Percentiles rank a stretch among this genome's conserved stretches.
Evolutionary conservation across 2,797 vertebrate genomes (phyloP).

Genomic region (Euphonia xanthogaster): DNA sequence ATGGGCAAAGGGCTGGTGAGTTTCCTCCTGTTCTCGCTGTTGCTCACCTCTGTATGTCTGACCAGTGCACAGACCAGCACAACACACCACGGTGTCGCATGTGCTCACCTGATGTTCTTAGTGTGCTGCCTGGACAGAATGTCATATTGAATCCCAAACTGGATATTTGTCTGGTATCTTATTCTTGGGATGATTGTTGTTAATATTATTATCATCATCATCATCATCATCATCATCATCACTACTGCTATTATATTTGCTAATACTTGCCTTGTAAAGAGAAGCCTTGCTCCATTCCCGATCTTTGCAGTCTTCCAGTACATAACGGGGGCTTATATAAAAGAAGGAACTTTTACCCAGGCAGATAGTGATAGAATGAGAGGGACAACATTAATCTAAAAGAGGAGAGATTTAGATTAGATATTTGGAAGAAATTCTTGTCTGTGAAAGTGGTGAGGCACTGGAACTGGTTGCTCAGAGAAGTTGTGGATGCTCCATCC

Average conservation of each 20-base stretch:
- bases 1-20: neutral
- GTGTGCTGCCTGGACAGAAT: neutral
- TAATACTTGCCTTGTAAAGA: neutral
- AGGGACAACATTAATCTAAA: neutral
- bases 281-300: neutral
- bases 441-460: neutral
- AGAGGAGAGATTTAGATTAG: neutral
- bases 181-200: neutral
- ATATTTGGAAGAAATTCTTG: neutral
- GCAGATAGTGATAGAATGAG: neutral
- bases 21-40: neutral
- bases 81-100: neutral
- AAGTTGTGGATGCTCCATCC: neutral
- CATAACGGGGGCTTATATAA: neutral
- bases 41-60: neutral
- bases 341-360: neutral
- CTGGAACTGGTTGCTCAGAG: neutral
- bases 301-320: neutral
- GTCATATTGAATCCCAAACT: neutral
- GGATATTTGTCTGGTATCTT: neutral
- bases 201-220: too few species aligned
- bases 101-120: neutral
- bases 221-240: rapidly evolving
- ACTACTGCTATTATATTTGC: neutral
- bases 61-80: neutral